Base-by-base conservation (phyloP, 2,113 vertebrate genomes). In the Cinclus mexicanus region DNA sequence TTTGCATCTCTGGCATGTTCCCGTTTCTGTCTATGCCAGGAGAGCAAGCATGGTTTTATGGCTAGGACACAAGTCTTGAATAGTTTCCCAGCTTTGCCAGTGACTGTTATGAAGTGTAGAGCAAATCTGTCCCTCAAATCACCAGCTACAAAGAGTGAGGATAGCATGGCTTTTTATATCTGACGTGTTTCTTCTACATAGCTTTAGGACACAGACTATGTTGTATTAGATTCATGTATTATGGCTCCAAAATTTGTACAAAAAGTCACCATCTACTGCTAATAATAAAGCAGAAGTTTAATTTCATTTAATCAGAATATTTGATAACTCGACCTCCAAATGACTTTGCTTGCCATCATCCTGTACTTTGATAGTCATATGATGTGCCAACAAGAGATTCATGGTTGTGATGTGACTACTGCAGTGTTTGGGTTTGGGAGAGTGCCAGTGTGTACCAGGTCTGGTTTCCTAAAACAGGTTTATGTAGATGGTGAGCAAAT, bases 1-100 rank as follows among this genome's bases (percentile, higher is more conserved):
- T 95, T 90, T 94, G 68, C 44, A 70, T 90, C 71, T 67, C 96
- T 90, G 87, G 79, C 60, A 56, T 47, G 28, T 93, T 96, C 44
- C 82, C 7, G 2, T 61, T 93, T 93, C 71, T 95, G 33, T 74
- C 52, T 55, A 56, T 75, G 85, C 69, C 93, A 90, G 60, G 79
- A 92, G 19, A 86, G 20, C 60, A 94, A 83, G 44, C 53, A n/a
- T 52, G 47, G 21, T 90, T 94, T 94, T 81, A 90, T 81, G 76
- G 68, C 84, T 90, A 83, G 22, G 74, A 81, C 23, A 44, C 0
- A 1, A 26, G n/a, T 56, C 55, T 87, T 87, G 87, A 81, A 67
- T 77, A 0, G 0, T 85, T 93, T 93, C 22, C 24, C 71, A 76
- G 63, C 21, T 88, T 82, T 91, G 55, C 87, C 75, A 74, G 57